Conservation (phyloP, 2,888 invertebrate species). For the Callyntrura guangdongensis region DNA sequence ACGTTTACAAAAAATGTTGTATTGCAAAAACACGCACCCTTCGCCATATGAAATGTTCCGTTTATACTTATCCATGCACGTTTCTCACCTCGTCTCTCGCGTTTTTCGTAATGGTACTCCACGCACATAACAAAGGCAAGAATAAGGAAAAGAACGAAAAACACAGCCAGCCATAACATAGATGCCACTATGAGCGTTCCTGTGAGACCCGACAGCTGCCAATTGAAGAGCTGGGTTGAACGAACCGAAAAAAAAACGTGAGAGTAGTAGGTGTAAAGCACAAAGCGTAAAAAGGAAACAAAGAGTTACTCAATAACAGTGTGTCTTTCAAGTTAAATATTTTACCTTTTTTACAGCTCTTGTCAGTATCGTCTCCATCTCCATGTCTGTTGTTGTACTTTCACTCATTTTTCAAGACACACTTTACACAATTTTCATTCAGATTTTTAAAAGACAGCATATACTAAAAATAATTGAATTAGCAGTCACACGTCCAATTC, state of each 20-base stretch:
- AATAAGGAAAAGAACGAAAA: slow-evolving; percentile 66
- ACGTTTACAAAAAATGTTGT: no score
- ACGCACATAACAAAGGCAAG: slow-evolving; percentile 69
- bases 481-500: no score
- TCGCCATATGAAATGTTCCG: no score
- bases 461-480: no score
- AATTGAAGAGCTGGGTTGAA: slow-evolving; percentile 67
- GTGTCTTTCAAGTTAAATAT: no score
- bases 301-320: not conserved
- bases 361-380: slow-evolving; percentile 70
- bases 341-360: slow-evolving; percentile 66
- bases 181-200: slow-evolving; percentile 74
- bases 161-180: slow-evolving; percentile 58
- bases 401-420: slow-evolving; percentile 53
- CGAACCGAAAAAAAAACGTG: not conserved
- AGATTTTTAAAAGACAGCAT: no score
- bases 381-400: slow-evolving; percentile 53
- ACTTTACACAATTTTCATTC: no score
- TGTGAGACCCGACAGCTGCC: slow-evolving; percentile 75
- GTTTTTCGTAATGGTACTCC: slow-evolving; percentile 68
- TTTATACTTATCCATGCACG: no score
- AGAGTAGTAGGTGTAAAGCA: not conserved
- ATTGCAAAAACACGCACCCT: no score
- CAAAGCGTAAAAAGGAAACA: slow-evolving; percentile 1
- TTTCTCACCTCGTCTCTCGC: slow-evolving; percentile 63